phyloP scores from a whole-genome alignment of 2,113 vertebrate genomes.

The Mormyrus lacerda region DNA sequence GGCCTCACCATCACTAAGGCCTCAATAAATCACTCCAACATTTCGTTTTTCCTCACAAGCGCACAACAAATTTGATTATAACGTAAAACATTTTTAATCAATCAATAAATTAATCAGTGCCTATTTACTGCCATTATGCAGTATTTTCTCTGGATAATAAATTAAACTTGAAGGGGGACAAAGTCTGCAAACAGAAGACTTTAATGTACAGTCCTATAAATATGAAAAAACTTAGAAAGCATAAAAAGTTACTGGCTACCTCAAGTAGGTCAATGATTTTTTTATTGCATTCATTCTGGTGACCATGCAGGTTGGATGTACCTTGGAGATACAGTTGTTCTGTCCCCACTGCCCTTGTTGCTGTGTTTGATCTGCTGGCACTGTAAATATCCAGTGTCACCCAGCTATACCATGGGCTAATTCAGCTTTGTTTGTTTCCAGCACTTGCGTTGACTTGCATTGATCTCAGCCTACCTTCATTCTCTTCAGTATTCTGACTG shows the following conservation, averaged over 20 bases:
- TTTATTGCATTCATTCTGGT: not conserved
- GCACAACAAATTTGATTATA: not conserved
- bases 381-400: not conserved
- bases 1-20: not conserved
- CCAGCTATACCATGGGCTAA: not conserved
- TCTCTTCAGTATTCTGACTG: not conserved
- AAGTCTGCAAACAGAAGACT: not conserved
- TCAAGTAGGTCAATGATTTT: not conserved
- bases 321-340: not conserved
- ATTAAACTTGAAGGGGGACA: not conserved
- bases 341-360: conserved; percentile 2
- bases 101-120: not conserved
- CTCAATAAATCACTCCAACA: not conserved
- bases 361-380: not conserved
- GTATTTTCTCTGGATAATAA: not conserved
- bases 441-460: not conserved
- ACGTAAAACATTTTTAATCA: not conserved
- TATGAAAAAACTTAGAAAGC: not conserved
- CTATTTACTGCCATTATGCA: not conserved
- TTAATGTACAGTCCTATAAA: not conserved
- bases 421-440: not conserved
- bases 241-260: not conserved
- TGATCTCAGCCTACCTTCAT: conserved; percentile 3
- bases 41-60: not conserved
- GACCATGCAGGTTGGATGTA: not conserved